These are phyloP conservation scores for Peromyscus nudipes DNA, from an alignment of 2,797 vertebrate species.

Conservation along the genomic window DNA sequence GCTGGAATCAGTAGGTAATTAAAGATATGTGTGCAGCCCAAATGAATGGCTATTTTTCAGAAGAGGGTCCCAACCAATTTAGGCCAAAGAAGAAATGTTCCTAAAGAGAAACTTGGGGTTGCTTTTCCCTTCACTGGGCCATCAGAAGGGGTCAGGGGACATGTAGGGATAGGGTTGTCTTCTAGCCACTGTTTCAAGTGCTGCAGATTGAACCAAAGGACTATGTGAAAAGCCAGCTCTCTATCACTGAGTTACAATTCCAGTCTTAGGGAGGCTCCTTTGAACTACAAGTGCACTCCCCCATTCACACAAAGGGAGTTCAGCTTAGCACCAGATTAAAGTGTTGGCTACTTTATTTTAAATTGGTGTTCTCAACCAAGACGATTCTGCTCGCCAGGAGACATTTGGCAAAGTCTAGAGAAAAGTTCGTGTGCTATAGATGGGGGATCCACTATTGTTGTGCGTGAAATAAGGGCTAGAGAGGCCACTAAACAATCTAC, in stretches of 20 bases:
- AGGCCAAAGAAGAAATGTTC: neutral
- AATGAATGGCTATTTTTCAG: neutral
- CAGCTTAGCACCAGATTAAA: conserved; percentile 29
- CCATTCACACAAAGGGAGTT: neutral
- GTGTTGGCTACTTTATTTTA: neutral
- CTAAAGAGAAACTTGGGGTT: conserved; percentile 12
- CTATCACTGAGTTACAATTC: neutral
- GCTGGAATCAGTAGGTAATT: conserved; percentile 62
- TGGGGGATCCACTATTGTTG: neutral
- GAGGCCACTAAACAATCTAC: neutral
- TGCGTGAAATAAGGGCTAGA: neutral
- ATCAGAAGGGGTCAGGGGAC: neutral
- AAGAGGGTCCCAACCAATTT: neutral
- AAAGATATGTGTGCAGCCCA: neutral
- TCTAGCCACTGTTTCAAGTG: neutral
- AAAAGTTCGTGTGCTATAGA: conserved; percentile 13
- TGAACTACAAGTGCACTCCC: neutral
- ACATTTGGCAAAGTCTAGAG: neutral
- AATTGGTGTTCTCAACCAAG: neutral
- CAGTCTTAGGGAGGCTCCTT: neutral
- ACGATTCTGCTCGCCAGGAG: neutral
- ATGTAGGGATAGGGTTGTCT: neutral
- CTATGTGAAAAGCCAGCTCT: neutral
- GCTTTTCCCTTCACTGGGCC: conserved; percentile 44
- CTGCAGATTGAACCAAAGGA: neutral